Percentiles rank a stretch among this genome's conserved stretches.
These are phyloP conservation scores for Brachyhypopomus occidentalis DNA, from an alignment of 2,113 vertebrate genomes.

Conservation along the genomic window DNA sequence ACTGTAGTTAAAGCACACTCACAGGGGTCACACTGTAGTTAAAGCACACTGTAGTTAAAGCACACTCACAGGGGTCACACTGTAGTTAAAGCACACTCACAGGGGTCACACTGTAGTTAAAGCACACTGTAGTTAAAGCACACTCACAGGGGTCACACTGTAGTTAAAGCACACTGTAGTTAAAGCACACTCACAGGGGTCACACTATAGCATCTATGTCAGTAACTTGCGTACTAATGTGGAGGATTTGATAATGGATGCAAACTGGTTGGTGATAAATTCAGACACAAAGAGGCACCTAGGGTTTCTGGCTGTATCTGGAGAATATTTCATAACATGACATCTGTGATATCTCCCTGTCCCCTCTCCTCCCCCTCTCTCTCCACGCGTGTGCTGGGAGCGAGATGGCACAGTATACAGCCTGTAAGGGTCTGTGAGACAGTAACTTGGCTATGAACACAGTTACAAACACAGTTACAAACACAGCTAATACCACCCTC, in stretches of 20 bases:
- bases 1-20: no score
- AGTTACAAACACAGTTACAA: conserved; percentile 68
- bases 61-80: no score
- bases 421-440: conserved; percentile 60
- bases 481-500: conserved; percentile 50
- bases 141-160: no score
- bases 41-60: no score
- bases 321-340: conserved; percentile 25
- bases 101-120: no score
- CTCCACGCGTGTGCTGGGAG: conserved; percentile 24
- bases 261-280: neutral
- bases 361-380: neutral
- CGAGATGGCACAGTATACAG: conserved; percentile 58
- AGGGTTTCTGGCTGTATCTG: conserved; percentile 14
- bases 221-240: neutral
- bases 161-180: no score
- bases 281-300: neutral
- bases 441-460: conserved; percentile 60
- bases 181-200: neutral
- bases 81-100: no score
- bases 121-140: no score
- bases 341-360: neutral
- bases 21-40: no score
- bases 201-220: neutral
- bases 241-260: neutral